Evolutionary conservation across 2,888 invertebrate species (phyloP).

Genomic region (Sinotaia quadrata): DNA sequence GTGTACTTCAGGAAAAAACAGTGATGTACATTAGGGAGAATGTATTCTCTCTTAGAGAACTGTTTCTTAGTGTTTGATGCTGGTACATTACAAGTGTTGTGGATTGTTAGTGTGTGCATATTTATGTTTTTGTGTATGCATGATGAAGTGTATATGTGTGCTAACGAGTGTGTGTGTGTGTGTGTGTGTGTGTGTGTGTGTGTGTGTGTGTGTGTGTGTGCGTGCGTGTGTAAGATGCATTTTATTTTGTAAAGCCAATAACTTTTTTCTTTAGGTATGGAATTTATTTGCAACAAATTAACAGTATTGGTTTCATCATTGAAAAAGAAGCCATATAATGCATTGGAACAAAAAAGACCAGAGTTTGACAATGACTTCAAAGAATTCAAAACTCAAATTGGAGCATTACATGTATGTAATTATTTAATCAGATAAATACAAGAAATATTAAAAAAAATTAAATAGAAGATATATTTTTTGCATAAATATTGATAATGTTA

Average conservation of each 20-base stretch:
- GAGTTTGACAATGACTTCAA: constrained; percentile 86
- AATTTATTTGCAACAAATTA: constrained; percentile 81
- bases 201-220: background rate
- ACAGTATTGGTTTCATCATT: constrained; percentile 80
- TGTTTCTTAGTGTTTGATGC: no score
- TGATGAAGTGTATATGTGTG: background rate
- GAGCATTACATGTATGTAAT: constrained; percentile 81
- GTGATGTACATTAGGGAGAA: no score
- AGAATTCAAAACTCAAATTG: constrained; percentile 80
- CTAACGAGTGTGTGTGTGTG: constrained; percentile 1
- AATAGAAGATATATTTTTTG: no score
- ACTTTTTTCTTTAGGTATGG: constrained; percentile 79
- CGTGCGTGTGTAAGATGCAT: background rate
- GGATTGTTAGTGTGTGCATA: no score
- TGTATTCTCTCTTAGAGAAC: no score
- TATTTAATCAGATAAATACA: no score
- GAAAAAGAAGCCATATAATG: constrained; percentile 83
- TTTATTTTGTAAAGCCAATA: background rate
- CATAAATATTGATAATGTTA: no score
- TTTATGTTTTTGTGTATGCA: background rate
- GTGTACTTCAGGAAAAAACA: no score
- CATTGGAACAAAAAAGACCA: constrained; percentile 83
- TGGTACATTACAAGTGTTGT: no score
- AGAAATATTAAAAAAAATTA: no score
- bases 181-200: background rate